Conservation (phyloP, 37 sponge, comb jelly and placozoan species). For the Hexactinellida sp. region DNA sequence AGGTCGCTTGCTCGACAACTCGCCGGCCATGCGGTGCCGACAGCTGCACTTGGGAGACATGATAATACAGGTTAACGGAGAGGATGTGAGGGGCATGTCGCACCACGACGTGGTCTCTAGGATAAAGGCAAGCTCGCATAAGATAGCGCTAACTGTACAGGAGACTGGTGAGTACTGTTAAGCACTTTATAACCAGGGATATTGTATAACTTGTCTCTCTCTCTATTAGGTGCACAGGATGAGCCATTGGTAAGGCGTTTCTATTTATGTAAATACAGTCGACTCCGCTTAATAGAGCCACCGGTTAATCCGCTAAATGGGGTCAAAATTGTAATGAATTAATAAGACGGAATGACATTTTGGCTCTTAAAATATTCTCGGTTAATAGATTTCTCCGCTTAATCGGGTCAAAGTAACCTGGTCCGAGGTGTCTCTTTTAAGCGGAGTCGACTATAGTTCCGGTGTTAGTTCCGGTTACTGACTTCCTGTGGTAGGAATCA, state of each 20-base stretch:
- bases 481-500: not conserved
- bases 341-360: no score
- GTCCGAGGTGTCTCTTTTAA: no score
- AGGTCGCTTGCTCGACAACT: conserved; percentile 76
- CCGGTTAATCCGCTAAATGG: no score
- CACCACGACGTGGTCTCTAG: conserved; percentile 51
- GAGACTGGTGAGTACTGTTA: conserved; percentile 4
- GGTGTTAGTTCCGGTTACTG: not conserved
- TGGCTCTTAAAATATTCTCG: no score
- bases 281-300: no score
- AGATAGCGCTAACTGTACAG: conserved; percentile 20
- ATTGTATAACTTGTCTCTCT: not conserved
- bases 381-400: no score
- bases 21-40: conserved; percentile 65
- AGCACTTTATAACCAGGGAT: no score
- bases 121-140: conserved; percentile 68
- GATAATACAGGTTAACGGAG: conserved; percentile 69
- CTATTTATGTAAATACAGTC: not conserved
- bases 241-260: not conserved
- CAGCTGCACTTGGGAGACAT: conserved; percentile 61
- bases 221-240: not conserved
- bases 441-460: no score
- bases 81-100: conserved; percentile 66
- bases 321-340: no score
- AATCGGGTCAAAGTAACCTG: no score